Evolutionary conservation across 2,797 vertebrate species (phyloP).

Genomic region (Phalloptychus januarius): DNA sequence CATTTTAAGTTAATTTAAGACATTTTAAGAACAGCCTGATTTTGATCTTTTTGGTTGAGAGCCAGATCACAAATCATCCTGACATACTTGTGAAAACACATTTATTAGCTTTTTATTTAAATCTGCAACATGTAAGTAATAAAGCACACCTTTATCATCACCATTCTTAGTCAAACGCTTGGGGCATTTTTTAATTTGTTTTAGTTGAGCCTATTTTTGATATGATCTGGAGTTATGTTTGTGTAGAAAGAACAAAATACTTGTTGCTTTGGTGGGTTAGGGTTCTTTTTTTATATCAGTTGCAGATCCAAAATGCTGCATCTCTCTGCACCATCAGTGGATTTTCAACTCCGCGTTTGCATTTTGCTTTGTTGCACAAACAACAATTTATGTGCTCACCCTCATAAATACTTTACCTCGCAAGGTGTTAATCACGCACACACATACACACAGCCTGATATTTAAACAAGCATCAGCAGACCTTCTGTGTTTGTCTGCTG

Average conservation of each 20-base stretch:
- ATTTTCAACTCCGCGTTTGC: neutral
- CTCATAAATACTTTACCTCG: neutral
- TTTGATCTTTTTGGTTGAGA: neutral
- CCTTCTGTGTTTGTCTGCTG: slow-evolving; percentile 2
- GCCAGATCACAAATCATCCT: neutral
- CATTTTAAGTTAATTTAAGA: too few species aligned
- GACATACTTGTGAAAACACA: neutral
- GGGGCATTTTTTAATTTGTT: too few species aligned
- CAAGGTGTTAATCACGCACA: neutral
- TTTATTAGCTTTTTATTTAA: neutral
- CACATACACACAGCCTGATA: neutral
- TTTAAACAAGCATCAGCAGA: slow-evolving; percentile 10
- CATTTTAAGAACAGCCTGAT: too few species aligned
- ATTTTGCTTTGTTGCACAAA: neutral
- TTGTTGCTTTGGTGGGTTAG: neutral
- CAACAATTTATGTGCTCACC: neutral
- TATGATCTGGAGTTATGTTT: too few species aligned
- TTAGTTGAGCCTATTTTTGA: too few species aligned
- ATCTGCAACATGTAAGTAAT: neutral
- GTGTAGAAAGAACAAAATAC: too few species aligned
- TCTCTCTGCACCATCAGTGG: neutral
- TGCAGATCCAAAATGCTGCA: neutral
- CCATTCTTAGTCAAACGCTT: too few species aligned
- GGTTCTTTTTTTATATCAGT: too few species aligned
- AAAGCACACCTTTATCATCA: neutral